Evolutionary conservation across 2,888 invertebrate species (phyloP).

Genomic region (Ormyrus nitidulus): DNA sequence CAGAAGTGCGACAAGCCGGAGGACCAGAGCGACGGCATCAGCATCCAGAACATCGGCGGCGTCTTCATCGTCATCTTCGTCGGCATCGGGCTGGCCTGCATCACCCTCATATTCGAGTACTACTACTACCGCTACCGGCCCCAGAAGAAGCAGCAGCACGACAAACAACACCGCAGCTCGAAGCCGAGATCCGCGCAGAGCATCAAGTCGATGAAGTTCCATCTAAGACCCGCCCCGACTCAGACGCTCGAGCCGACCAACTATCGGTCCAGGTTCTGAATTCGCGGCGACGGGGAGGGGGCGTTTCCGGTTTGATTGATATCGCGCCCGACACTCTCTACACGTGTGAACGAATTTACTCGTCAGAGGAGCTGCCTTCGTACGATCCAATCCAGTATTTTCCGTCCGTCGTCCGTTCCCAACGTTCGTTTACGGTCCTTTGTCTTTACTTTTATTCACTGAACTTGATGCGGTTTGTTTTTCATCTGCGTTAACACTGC

Average conservation of each 20-base stretch:
- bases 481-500: not conserved
- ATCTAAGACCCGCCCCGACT: constrained; percentile 67
- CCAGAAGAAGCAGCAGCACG: not conserved
- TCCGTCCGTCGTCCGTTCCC: no score
- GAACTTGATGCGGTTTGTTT: not conserved
- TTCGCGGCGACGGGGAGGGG: not conserved
- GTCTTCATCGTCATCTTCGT: constrained; percentile 98
- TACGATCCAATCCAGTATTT: no score
- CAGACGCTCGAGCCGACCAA: constrained; percentile 50
- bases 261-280: constrained; percentile 37
- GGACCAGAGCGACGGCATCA: constrained; percentile 97
- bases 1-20: constrained; percentile 90
- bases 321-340: not conserved
- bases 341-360: constrained; percentile 1
- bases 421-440: no score
- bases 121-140: constrained; percentile 92
- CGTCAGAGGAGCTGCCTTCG: not conserved
- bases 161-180: not conserved
- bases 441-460: not conserved
- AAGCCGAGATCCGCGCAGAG: constrained; percentile 40
- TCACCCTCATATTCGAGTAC: constrained; percentile 94
- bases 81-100: constrained; percentile 92
- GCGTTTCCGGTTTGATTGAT: not conserved
- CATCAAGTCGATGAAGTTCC: constrained; percentile 65
- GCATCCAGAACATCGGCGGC: constrained; percentile 97